A percentile compares a stretch with the other conserved stretches of the same genome.
Evolutionary conservation across 2,113 vertebrate species (phyloP).

Genomic region (Aplodontia rufa): DNA sequence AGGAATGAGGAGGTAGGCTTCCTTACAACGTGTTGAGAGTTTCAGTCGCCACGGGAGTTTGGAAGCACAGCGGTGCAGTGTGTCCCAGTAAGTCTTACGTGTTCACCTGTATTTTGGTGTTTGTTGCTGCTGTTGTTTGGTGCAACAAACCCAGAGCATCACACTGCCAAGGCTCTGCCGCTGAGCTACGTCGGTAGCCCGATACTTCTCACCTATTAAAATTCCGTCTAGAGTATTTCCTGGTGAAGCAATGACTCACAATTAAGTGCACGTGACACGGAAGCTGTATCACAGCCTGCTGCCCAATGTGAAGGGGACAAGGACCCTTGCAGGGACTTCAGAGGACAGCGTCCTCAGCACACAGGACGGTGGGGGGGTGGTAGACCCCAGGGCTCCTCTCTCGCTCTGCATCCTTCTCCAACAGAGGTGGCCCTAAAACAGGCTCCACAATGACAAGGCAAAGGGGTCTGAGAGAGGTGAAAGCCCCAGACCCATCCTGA

Average conservation of each 20-base stretch:
- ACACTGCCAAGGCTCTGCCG: neutral
- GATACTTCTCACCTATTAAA: neutral
- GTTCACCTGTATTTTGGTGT: too few relatives aligned
- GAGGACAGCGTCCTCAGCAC: neutral
- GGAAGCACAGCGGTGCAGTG: accelerated
- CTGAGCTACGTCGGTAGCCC: too few relatives aligned
- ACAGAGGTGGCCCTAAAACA: accelerated
- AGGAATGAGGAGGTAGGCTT: neutral
- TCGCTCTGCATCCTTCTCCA: neutral
- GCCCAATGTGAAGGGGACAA: neutral
- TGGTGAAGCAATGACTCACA: neutral
- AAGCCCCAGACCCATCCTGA: accelerated
- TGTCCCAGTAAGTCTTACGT: neutral
- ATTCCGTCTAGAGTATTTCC: neutral
- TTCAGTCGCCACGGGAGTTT: accelerated
- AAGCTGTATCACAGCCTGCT: neutral
- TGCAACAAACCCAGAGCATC: too few relatives aligned
- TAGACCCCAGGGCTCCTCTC: accelerated
- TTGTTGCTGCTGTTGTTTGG: too few relatives aligned
- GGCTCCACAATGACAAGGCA: neutral
- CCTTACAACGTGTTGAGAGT: accelerated
- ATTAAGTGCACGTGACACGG: accelerated
- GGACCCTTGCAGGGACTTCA: neutral
- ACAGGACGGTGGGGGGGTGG: neutral
- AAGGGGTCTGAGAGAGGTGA: accelerated